Evolutionary conservation across 2,888 invertebrate genomes (phyloP), one percentile per base, ranked within the genome.

Genomic region (Prosopocoilus inquinatus): DNA sequence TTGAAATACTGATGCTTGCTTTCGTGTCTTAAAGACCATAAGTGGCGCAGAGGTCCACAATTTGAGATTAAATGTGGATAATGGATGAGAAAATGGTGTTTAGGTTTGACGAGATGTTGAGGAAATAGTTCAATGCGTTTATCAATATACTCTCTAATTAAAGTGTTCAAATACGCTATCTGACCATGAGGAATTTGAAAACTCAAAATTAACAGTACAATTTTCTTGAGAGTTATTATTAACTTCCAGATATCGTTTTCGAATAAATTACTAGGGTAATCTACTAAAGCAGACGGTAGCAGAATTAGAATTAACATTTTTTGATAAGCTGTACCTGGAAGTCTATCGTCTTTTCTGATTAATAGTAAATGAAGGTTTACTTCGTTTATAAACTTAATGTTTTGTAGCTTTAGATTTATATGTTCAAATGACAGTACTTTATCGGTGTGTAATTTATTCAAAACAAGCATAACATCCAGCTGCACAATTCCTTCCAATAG

Each of bases 401-500:
- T 20, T 2, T 20, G 20, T 3, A 59, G 13, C n/a, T 32, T 11
- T 7, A 41, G 5, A 47, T 61, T 61, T 32, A 59, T 34, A 35
- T 11, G 12, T 9, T 58, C 53, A 11, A 32, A 50, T 5, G 56
- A n/a, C 9, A 62, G 50, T 2, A 44, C 12, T 16, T 44, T 44
- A n/a, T 44, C 7, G 7, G 5, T 55, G 39, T 47, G 50, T 3
- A 62, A 53, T 48, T 57, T 44, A 11, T 54, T 62, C 28, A 61
- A 20, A 9, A 20, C 36, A 9, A 57, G 48, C 34, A 48, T 50
- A 33, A 62, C 13, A 55, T 63, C 60, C 43, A 60, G 46, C 39
- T 50, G 44, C 33, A 60, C 9, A 20, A 63, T 39, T 4, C 58
- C 58, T 55, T 63, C 59, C 11, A 57, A 58, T 9, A 60, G 7